These are phyloP conservation scores for Stenchaetothrips biformis DNA, from an alignment of 2,888 invertebrate genomes.

Conservation along the genomic window DNA sequence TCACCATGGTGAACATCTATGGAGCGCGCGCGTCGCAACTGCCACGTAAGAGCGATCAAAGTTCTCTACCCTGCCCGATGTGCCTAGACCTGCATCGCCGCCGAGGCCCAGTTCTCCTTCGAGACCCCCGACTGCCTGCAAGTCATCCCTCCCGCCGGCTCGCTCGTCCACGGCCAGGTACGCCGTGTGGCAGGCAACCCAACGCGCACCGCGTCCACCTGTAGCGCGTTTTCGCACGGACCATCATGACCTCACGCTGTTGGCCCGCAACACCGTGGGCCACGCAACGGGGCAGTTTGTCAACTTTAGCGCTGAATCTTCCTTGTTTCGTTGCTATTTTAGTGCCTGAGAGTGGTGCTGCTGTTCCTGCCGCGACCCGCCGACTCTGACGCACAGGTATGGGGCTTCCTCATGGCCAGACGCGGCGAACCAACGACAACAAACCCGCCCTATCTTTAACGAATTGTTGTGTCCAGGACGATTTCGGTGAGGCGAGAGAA, in stretches of 20 bases:
- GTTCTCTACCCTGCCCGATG: not conserved
- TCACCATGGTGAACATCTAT: not conserved
- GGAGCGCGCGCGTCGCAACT: too few species aligned
- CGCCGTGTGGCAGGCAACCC: too few species aligned
- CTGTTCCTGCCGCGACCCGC: not conserved
- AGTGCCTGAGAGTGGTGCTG: constrained; percentile 2
- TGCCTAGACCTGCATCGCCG: not conserved
- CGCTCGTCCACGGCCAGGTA: not conserved
- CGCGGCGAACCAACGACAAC: not conserved
- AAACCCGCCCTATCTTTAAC: not conserved
- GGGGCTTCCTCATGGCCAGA: not conserved
- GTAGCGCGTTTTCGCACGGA: too few species aligned
- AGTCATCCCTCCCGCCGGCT: not conserved
- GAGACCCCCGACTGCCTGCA: not conserved
- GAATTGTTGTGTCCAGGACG: not conserved
- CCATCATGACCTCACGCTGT: too few species aligned
- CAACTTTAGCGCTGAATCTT: too few species aligned
- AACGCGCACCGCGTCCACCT: too few species aligned
- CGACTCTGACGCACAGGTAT: not conserved
- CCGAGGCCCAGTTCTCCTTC: constrained; percentile 1
- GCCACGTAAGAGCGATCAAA: not conserved
- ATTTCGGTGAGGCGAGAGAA: not conserved
- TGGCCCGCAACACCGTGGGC: too few species aligned
- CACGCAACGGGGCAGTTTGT: too few species aligned
- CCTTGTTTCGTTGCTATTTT: too few species aligned